phyloP scores from a whole-genome alignment of 2,888 invertebrate species.

The Lumbricus terrestris region DNA sequence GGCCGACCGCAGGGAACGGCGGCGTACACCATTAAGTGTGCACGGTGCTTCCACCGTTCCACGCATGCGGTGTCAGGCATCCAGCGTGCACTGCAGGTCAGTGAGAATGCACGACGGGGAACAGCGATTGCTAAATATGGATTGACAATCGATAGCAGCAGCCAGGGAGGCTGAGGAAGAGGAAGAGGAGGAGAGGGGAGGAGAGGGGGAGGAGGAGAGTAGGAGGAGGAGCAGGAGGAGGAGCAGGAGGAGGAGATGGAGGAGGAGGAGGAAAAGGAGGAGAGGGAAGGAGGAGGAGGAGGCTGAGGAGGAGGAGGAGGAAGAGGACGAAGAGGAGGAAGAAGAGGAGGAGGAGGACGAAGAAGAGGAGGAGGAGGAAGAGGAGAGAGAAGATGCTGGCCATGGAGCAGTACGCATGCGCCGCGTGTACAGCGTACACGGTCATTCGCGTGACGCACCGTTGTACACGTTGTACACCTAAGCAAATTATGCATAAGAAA shows the following conservation, averaged over 20 bases:
- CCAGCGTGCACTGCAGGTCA: neutral
- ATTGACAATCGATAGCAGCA: constrained; percentile 3
- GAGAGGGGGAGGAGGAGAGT: too few species aligned
- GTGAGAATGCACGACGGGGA: neutral
- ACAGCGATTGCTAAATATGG: neutral
- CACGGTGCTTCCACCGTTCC: neutral
- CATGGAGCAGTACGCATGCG: neutral
- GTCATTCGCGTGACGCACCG: neutral
- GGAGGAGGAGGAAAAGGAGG: neutral
- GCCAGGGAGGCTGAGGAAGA: neutral
- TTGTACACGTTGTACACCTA: neutral
- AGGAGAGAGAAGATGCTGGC: too few species aligned
- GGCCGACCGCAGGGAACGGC: neutral
- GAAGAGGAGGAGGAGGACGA: neutral
- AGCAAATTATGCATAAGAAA: neutral
- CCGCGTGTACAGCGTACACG: neutral
- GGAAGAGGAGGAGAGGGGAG: too few species aligned
- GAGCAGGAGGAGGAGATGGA: too few species aligned
- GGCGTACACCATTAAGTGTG: neutral
- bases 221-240: too few species aligned
- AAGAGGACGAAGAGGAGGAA: too few species aligned
- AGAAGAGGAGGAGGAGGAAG: neutral
- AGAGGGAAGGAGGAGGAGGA: neutral
- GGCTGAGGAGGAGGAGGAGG: neutral
- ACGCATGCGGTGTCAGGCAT: neutral